A percentile compares a stretch with the other conserved stretches of the same genome.
These are phyloP conservation scores for Lindbergichthys nudifrons DNA, from an alignment of 2,797 vertebrate species.

Conservation along the genomic window DNA sequence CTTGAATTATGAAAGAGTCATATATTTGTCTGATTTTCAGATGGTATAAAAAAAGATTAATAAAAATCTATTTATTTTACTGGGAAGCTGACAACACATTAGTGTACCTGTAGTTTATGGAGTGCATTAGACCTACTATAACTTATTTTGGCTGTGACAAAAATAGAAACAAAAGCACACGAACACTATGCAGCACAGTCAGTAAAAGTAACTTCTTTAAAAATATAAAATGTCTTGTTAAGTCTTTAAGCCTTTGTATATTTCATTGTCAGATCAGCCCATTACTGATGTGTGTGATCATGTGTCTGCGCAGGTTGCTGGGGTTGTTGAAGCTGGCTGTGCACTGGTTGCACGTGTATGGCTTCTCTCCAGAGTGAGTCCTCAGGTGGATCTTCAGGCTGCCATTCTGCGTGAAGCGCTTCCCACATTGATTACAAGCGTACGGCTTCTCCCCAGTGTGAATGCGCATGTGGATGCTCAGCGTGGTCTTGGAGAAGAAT, in stretches of 20 bases:
- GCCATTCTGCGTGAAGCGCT: conserved; percentile 82
- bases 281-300: conserved; percentile 73
- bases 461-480: conserved; percentile 82
- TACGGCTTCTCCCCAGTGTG: conserved; percentile 83
- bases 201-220: not conserved
- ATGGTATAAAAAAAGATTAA: conserved; percentile 7
- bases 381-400: conserved; percentile 82
- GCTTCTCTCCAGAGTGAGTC: conserved; percentile 83
- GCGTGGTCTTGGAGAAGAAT: conserved; percentile 77
- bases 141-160: not conserved
- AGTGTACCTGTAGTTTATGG: not conserved
- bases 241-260: not conserved
- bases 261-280: conserved; percentile 44
- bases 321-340: conserved; percentile 80
- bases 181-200: conserved; percentile 7
- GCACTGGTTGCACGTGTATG: conserved; percentile 76
- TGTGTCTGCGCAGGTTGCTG: conserved; percentile 82
- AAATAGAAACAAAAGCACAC: not conserved
- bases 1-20: conserved; percentile 8
- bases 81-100: not conserved
- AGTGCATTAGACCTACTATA: not conserved
- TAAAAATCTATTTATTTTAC: conserved; percentile 1
- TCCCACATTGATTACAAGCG: conserved; percentile 76
- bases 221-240: not conserved
- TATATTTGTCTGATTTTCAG: not conserved